phyloP scores from a whole-genome alignment of 2,888 invertebrate species.

The Drosophila planitibia region DNA sequence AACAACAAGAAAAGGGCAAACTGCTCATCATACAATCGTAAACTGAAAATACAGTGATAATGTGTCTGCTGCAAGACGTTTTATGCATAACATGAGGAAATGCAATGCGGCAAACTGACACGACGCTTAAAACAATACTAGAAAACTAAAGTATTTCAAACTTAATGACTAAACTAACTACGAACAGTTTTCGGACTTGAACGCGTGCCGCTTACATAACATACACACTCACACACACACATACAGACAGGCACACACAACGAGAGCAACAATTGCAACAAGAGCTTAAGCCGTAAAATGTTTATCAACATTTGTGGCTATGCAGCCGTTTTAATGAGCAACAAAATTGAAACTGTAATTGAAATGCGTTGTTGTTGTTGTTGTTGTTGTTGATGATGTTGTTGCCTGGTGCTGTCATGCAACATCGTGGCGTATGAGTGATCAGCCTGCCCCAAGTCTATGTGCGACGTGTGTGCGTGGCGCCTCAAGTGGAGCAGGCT shows the following conservation, averaged over 20 bases:
- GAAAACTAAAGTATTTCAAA: conserved; percentile 28
- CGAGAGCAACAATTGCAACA: conserved; percentile 15
- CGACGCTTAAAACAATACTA: conserved; percentile 35
- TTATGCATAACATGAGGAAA: conserved; percentile 59
- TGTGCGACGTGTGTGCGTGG: conserved; percentile 35
- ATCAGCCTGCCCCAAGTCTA: conserved; percentile 35
- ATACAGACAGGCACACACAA: conserved; percentile 4
- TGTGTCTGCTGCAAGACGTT: conserved; percentile 36
- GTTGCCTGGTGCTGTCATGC: conserved; percentile 42
- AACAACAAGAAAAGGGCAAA: conserved; percentile 49
- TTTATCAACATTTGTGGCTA: conserved; percentile 71
- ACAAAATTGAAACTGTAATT: conserved; percentile 75
- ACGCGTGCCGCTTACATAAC: conserved; percentile 72
- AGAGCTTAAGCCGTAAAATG: conserved; percentile 49
- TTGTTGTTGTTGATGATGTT: conserved; percentile 1
- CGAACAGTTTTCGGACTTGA: conserved; percentile 51
- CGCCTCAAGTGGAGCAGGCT: conserved; percentile 48
- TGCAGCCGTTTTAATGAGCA: conserved; percentile 69
- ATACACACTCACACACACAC: conserved; percentile 8
- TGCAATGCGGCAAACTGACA: conserved; percentile 40
- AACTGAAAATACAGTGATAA: conserved; percentile 19
- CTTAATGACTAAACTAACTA: conserved; percentile 33
- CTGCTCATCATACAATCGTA: conserved; percentile 33
- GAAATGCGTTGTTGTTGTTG: conserved; percentile 46
- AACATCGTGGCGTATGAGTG: conserved; percentile 61